Percentiles rank a stretch among this genome's conserved stretches.
These are phyloP conservation scores for Cetonia aurata DNA, from an alignment of 2,888 invertebrate species.

Conservation along the genomic window DNA sequence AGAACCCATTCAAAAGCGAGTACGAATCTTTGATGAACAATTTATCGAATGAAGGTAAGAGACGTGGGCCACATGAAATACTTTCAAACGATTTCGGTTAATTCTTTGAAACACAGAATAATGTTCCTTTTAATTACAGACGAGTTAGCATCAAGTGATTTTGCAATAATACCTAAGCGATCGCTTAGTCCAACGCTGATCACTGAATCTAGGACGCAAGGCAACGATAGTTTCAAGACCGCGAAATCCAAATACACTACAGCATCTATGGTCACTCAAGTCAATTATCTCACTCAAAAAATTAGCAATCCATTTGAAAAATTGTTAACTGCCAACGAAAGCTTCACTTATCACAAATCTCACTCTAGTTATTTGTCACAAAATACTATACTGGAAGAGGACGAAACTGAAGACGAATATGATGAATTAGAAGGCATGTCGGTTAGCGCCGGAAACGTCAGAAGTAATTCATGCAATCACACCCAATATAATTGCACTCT, in stretches of 20 bases:
- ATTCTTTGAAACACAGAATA: background rate
- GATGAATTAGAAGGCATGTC: constrained; percentile 23
- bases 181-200: background rate
- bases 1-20: constrained; percentile 54
- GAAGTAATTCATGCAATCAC: background rate
- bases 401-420: constrained; percentile 36
- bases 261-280: background rate
- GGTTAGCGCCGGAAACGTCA: constrained; percentile 13
- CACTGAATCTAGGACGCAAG: constrained; percentile 2
- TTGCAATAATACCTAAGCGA: constrained; percentile 11
- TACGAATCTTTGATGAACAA: constrained; percentile 3
- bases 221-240: constrained; percentile 12
- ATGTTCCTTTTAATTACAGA: background rate
- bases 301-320: constrained; percentile 33
- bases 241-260: constrained; percentile 12
- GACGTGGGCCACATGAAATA: too few relatives aligned
- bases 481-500: background rate
- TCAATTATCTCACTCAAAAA: constrained; percentile 15
- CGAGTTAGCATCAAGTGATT: background rate
- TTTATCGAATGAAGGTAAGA: constrained; percentile 1
- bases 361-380: constrained; percentile 18
- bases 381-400: constrained; percentile 32
- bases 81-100: background rate
- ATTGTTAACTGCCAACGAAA: constrained; percentile 33
- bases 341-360: constrained; percentile 29